Conservation (phyloP, 1,140 invertebrate genomes). For the honey bee (Apis mellifera) region Amel_HAv3.1 CM009931.2:3514501-3515000, state of each 20-base stretch:
- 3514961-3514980: background rate
- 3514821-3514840: background rate
- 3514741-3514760: no score
- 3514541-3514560: background rate
- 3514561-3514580: conserved; percentile 24
- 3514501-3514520: background rate
- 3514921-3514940: background rate
- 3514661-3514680: no score
- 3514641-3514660: no score
- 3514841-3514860: background rate
- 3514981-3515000: background rate
- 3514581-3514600: conserved; percentile 8
- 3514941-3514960: background rate
- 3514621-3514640: no score
- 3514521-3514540: background rate
- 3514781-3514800: no score
- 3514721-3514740: no score
- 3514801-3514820: background rate
- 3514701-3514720: no score
- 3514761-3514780: no score
- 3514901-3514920: background rate
- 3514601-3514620: background rate
- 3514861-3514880: background rate
- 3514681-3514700: no score
- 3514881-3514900: background rate